A percentile compares a stretch with the other conserved stretches of the same genome.
Conservation (phyloP, 1,140 invertebrate genomes). For the Radopholus similis region DNA sequence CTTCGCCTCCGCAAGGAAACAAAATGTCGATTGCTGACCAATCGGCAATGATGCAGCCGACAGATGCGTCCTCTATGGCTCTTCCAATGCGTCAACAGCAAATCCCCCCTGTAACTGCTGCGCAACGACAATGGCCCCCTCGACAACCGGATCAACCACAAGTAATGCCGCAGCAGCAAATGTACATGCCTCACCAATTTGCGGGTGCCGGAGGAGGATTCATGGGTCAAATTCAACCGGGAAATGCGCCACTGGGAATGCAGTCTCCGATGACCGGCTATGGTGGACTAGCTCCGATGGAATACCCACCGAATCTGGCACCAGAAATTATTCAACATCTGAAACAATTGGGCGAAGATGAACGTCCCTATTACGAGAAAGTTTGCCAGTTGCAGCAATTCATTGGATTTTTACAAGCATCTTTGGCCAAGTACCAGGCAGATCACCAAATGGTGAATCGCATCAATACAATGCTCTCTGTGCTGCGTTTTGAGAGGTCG, state of each 20-base stretch:
- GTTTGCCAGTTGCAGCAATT: constrained; percentile 31
- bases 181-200: constrained; percentile 4
- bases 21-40: background rate
- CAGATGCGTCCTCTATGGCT: too few relatives aligned
- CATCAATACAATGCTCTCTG: constrained; percentile 31
- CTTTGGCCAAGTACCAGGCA: background rate
- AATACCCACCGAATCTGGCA: constrained; percentile 22
- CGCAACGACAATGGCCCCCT: constrained; percentile 3
- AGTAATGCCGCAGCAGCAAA: background rate
- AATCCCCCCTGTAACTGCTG: background rate
- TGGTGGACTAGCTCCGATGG: too few relatives aligned
- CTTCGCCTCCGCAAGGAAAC: background rate
- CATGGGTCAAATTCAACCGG: constrained; percentile 17
- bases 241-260: too few relatives aligned
- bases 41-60: constrained; percentile 27
- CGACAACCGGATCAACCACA: constrained; percentile 4
- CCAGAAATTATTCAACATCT: constrained; percentile 31
- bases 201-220: background rate
- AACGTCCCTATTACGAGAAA: constrained; percentile 37
- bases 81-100: background rate
- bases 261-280: too few relatives aligned
- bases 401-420: constrained; percentile 12
- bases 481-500: constrained; percentile 32
- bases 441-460: constrained; percentile 18
- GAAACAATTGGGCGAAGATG: constrained; percentile 29